Conservation (phyloP, 2,113 vertebrate genomes). For the Campylomormyrus tamandua region DNA sequence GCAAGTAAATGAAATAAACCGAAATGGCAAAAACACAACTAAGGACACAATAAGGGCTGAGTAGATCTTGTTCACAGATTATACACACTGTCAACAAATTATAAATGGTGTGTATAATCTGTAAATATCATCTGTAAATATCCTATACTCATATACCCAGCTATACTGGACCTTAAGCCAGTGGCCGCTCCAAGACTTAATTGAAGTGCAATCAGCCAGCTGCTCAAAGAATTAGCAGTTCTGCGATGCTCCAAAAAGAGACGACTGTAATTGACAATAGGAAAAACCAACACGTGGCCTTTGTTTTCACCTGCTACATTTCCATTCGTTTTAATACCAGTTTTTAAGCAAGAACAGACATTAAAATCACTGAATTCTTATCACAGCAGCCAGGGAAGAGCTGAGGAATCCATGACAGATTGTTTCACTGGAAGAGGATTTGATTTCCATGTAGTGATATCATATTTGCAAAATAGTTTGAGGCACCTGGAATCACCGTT, state of each 20-base stretch:
- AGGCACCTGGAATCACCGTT: background rate
- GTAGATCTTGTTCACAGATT: background rate
- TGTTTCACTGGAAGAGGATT: constrained; percentile 15
- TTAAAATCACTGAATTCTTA: background rate
- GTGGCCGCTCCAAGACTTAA: background rate
- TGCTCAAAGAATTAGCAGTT: background rate
- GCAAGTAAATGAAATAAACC: background rate
- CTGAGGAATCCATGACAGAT: background rate
- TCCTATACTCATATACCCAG: background rate
- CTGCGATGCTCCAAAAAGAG: background rate
- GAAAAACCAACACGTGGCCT: background rate
- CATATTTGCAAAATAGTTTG: constrained; percentile 16
- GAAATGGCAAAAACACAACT: background rate
- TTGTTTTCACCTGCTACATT: background rate
- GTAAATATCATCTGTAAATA: background rate
- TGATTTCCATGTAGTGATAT: constrained; percentile 13
- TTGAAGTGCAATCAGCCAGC: background rate
- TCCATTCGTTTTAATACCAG: background rate
- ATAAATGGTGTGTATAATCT: too few relatives aligned
- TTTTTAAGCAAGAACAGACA: background rate
- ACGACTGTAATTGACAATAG: background rate
- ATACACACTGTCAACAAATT: background rate
- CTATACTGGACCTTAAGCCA: background rate
- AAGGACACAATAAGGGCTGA: background rate
- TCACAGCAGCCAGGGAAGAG: background rate